A percentile compares a stretch with the other conserved stretches of the same genome.
phyloP scores from a whole-genome alignment of 2,113 vertebrate species.

The mouse (Mus musculus) region DNA sequence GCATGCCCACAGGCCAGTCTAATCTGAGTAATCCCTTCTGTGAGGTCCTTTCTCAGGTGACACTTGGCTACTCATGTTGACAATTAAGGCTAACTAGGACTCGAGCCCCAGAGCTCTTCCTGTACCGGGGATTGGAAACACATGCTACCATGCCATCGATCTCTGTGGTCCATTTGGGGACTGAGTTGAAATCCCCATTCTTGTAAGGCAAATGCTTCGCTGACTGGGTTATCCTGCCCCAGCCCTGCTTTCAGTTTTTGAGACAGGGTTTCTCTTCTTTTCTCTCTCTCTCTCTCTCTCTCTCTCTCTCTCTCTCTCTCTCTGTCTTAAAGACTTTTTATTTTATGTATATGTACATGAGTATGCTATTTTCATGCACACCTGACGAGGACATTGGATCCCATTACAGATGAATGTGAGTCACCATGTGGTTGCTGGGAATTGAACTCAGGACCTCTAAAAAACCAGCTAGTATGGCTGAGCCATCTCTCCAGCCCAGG shows the following conservation, averaged over 20 bases:
- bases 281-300: no score
- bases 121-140: background rate
- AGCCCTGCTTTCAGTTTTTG: background rate
- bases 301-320: no score
- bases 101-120: background rate
- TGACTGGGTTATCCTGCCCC: background rate
- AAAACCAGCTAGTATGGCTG: no score
- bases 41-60: background rate
- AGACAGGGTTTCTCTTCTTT: background rate
- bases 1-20: background rate
- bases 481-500: background rate
- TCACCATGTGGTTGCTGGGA: no score
- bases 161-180: accelerated
- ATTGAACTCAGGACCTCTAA: no score
- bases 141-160: no score
- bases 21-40: background rate
- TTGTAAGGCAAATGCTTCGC: background rate
- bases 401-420: no score
- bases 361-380: no score
- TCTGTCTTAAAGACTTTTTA: no score
- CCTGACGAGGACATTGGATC: no score
- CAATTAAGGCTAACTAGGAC: background rate
- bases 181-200: background rate
- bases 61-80: background rate
- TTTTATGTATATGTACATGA: no score